Conservation (phyloP, 2,888 invertebrate genomes). For the Sesia bembeciformis region DNA sequence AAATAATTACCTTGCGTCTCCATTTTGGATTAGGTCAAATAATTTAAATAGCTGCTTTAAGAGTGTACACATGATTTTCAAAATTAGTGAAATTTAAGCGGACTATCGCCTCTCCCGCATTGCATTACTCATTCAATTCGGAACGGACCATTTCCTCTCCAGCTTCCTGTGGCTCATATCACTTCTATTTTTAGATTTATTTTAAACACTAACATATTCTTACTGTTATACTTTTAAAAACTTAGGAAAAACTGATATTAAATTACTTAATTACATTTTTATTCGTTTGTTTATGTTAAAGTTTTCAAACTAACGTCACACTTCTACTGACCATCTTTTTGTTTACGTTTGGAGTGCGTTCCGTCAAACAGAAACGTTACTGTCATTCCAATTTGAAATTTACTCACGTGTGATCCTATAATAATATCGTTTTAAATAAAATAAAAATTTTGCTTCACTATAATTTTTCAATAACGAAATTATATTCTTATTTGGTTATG, state of each 20-base stretch:
- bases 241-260: neutral
- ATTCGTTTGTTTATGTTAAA: constrained; percentile 35
- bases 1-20: constrained; percentile 68
- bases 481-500: no score
- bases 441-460: no score
- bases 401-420: no score
- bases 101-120: constrained; percentile 9
- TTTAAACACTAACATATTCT: no score
- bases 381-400: no score
- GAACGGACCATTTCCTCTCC: constrained; percentile 55
- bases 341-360: constrained; percentile 19
- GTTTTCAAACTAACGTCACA: constrained; percentile 56
- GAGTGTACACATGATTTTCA: constrained; percentile 48
- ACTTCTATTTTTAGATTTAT: constrained; percentile 25
- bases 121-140: constrained; percentile 32
- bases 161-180: constrained; percentile 42
- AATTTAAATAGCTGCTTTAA: constrained; percentile 67
- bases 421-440: no score
- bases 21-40: constrained; percentile 78
- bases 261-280: constrained; percentile 13
- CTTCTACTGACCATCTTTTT: constrained; percentile 12
- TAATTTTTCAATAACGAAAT: no score
- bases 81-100: neutral
- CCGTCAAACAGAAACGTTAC: constrained; percentile 17
- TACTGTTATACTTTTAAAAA: constrained; percentile 9